Base-by-base conservation (phyloP, 2,797 vertebrate species). In the Psittacula echo region DNA sequence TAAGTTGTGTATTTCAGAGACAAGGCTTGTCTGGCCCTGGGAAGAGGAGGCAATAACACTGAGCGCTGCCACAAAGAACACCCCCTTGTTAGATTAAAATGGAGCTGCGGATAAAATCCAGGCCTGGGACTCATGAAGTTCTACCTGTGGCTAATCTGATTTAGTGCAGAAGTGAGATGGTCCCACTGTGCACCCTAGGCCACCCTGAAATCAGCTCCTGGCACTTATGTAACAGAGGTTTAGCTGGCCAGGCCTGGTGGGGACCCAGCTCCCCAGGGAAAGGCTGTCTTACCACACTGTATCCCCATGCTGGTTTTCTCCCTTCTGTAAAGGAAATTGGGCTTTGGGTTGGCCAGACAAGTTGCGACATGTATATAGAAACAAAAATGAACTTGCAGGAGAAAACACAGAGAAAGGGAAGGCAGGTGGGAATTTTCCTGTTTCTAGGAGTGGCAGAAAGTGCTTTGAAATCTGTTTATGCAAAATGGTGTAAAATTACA, bases 11-110 rank as follows among this genome's bases (percentile, higher is more conserved):
- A 48, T 47, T 96, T 95, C 75, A 98, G 97, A 87, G 90, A 94
- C 72, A 98, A 97, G 56, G 98, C 96, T 34, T 93, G 65, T 1
- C 97, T 98, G 16, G 98, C 97, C 90, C 98, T 98, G 83, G 26
- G 34, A 53, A 72, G 71, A 58, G 16, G 13, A 78, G 50, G 19
- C 23, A 41, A 12, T 0, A 2, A 41, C 30, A 11, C 5, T 1
- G 30, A 56, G 22, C 6, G 30, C 30, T 50, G 78, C 50, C 26
- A 29, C 56, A 61, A 21, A 48, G 39, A 74, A 45, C 37, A 20
- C 0, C 7, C 26, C 30, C 24, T 39, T 29, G 11, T 17, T 6
- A 62, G 53, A n/a, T 7, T 6, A 30, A 68, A 17, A 14, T 7
- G 21, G 39, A 73, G 39, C 50, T 66, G 80, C 53, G 39, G 53